Evolutionary conservation across 2,113 vertebrate genomes (phyloP).

Genomic region (Hiodon tergisus): DNA sequence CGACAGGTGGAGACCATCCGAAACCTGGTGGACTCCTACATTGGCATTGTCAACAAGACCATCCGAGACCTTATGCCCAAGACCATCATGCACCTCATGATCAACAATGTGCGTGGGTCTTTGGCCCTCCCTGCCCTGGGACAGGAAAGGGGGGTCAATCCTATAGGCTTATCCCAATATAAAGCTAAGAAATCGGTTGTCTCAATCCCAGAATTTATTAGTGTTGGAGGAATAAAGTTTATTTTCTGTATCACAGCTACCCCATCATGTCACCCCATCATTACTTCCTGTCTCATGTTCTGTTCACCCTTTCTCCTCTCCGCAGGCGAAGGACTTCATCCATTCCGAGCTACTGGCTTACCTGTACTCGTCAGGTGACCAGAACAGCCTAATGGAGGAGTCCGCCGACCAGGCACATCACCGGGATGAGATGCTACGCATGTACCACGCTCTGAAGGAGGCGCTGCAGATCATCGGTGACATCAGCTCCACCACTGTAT

Average conservation of each 20-base stretch:
- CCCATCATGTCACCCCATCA: background rate
- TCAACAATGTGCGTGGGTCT: constrained; percentile 79
- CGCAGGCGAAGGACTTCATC: constrained; percentile 90
- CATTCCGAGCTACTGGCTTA: constrained; percentile 90
- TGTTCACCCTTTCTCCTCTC: background rate
- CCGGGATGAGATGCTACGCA: constrained; percentile 84
- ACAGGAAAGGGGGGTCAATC: background rate
- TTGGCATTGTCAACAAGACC: constrained; percentile 90
- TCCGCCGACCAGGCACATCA: constrained; percentile 87
- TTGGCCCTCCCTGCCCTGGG: background rate
- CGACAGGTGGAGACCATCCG: constrained; percentile 94
- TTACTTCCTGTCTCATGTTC: background rate
- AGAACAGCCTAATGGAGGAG: constrained; percentile 93
- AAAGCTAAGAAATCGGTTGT: background rate
- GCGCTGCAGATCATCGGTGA: constrained; percentile 84
- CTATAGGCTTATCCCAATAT: background rate
- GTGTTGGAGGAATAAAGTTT: too few species aligned
- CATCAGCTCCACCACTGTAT: constrained; percentile 84
- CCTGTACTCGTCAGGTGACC: constrained; percentile 87
- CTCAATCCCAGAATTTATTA: background rate
- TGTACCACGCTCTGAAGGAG: constrained; percentile 93
- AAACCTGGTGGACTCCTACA: constrained; percentile 93
- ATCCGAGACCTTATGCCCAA: constrained; percentile 96
- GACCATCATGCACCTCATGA: constrained; percentile 99
- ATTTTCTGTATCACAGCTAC: background rate